Percentiles rank a stretch among this genome's conserved stretches.
phyloP scores from a whole-genome alignment of 30 jellyfish, hydroid and myxozoan genomes.

The Phacellophora camtschatica region DNA sequence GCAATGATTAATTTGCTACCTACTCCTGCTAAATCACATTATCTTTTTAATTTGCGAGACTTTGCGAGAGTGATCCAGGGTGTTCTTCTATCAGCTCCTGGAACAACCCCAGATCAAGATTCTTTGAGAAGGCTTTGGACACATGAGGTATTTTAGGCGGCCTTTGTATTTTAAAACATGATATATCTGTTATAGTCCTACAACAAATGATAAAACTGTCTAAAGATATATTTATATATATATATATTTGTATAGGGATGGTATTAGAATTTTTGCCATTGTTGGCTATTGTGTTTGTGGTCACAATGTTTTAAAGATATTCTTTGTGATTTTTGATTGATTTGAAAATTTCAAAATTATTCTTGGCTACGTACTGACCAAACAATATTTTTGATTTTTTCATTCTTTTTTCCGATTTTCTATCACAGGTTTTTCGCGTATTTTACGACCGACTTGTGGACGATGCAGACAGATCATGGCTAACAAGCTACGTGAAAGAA shows the following conservation, averaged over 20 bases:
- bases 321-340: too few species aligned
- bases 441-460: conserved; percentile 97
- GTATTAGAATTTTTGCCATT: too few species aligned
- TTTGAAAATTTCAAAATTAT: too few species aligned
- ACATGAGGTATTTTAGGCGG: conserved; percentile 99
- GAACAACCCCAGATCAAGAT: conserved; percentile 65
- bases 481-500: conserved; percentile 75
- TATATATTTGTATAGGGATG: too few species aligned
- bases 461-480: conserved; percentile 91
- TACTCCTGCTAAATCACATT: conserved; percentile 99
- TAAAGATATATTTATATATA: too few species aligned
- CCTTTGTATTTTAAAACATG: too few species aligned
- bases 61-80: conserved; percentile 98
- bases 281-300: too few species aligned
- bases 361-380: too few species aligned
- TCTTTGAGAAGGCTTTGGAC: conserved; percentile 90
- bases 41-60: conserved; percentile 91
- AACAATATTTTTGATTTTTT: not conserved
- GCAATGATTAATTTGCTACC: conserved; percentile 92
- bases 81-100: conserved; percentile 78
- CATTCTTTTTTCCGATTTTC: not conserved
- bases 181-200: too few species aligned
- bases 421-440: conserved; percentile 87
- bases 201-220: too few species aligned
- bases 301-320: too few species aligned